phyloP scores from a whole-genome alignment of 2,888 invertebrate genomes.

The Cerastoderma edule region DNA sequence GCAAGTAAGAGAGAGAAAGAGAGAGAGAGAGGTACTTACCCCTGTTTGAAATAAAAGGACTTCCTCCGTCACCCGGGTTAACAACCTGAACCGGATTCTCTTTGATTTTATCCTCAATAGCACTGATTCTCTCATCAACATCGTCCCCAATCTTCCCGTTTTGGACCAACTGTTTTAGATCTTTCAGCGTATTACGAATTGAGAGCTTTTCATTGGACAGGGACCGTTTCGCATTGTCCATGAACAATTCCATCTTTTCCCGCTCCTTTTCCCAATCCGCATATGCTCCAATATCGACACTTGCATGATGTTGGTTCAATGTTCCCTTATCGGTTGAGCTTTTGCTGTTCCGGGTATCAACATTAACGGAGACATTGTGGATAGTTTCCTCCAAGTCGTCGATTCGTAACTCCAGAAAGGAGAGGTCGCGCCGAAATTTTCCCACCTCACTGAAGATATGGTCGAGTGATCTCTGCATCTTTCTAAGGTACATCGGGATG shows the following conservation, averaged over 20 bases:
- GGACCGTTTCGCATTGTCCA: neutral
- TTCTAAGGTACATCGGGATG: too few relatives aligned
- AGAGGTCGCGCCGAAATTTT: neutral
- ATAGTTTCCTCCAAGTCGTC: neutral
- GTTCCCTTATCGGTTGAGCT: neutral
- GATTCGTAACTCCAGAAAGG: neutral
- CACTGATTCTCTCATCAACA: neutral
- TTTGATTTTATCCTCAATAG: neutral
- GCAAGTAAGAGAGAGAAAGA: neutral
- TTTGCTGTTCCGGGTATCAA: neutral
- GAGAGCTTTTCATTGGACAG: neutral
- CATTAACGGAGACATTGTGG: neutral
- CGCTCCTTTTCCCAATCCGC: neutral
- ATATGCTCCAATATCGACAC: neutral
- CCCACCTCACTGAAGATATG: slow-evolving; percentile 1
- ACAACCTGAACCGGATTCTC: neutral
- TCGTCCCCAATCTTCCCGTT: slow-evolving; percentile 6
- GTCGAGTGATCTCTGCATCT: neutral
- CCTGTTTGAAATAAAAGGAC: neutral
- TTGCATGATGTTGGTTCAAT: neutral
- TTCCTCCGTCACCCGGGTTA: neutral
- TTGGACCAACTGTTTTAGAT: neutral
- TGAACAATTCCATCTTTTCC: neutral
- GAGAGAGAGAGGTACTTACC: neutral
- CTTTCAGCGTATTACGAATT: neutral